phyloP scores from a whole-genome alignment of 2,113 vertebrate genomes.

The Casuarius casuarius region DNA sequence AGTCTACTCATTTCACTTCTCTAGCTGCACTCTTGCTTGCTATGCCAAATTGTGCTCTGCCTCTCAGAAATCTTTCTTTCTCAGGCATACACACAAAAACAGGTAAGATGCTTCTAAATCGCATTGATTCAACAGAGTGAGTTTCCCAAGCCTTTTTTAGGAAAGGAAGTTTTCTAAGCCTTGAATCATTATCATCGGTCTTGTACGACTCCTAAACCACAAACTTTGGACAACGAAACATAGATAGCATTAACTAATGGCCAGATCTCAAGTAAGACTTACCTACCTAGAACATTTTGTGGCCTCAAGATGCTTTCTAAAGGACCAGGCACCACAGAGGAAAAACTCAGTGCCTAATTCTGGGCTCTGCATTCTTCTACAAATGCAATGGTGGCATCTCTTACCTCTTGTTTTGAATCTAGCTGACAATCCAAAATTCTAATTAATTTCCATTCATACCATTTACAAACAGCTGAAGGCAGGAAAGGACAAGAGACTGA shows the following conservation, averaged over 20 bases:
- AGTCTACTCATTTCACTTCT: neutral
- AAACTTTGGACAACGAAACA: neutral
- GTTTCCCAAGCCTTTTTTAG: neutral
- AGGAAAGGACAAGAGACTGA: neutral
- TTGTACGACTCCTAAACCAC: neutral
- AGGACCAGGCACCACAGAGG: neutral
- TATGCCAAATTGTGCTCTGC: neutral
- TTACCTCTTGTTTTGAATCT: neutral
- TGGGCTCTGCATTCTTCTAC: neutral
- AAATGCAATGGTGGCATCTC: neutral
- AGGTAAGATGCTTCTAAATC: constrained; percentile 7
- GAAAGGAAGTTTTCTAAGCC: constrained; percentile 4
- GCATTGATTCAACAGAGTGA: neutral
- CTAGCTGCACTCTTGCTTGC: neutral
- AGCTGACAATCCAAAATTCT: neutral
- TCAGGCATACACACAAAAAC: neutral
- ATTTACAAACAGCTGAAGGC: neutral
- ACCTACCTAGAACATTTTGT: neutral
- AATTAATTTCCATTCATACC: neutral
- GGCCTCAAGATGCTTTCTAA: neutral
- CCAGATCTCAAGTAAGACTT: neutral
- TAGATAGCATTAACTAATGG: neutral
- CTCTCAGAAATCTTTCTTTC: neutral
- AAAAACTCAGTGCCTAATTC: neutral
- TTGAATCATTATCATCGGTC: constrained; percentile 12